Base-by-base conservation (phyloP, 2,797 vertebrate species). In the Lepus oiostolus region DNA sequence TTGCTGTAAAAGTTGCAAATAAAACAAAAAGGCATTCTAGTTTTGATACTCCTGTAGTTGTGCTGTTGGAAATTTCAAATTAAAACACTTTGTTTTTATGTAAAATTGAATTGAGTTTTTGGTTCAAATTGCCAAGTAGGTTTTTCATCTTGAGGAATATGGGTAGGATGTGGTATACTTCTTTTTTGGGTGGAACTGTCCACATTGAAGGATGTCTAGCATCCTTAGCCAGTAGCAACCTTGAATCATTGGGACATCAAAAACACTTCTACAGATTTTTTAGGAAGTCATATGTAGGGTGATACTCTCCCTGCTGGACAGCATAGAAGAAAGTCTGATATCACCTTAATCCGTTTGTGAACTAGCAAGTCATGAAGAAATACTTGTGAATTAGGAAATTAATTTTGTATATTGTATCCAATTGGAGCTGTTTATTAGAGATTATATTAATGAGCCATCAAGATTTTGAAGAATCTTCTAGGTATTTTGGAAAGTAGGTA, bases 101-200 rank as follows among this genome's bases (percentile, higher is more conserved):
- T 80, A 82, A 90, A 86, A n/a, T 68, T 65, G 52, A 83, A 30
- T 90, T 76, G 10, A 19, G n/a, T 72, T 90, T 26, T 85, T 87
- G 4, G n/a, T 84, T 94, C 22, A 88, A 16, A 67, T 68, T 50
- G 32, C 4, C n/a, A 22, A 68, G 16, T 68, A 81, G 28, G 24
- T 71, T 93, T 79, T 91, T 89, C 10, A 52, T 89, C 32, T 83
- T 79, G 80, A 62, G 50, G 52, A 65, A 70, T 80, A 1, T 60
- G 35, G 79, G 16, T n/a, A 24, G 54, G n/a, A 30, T 4, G 6
- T 63, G 26, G 35, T 11, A 52, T 13, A 7, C 0, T 72, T 88
- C 12, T 91, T 67, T 19, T 52, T 60, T 54, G 28, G 26, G 63
- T 83, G 30, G 8, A 76, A 9, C 47, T 70, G 9, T 79, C 22